Conservation (phyloP, 2,797 vertebrate genomes). For the Semotilus atromaculatus region DNA sequence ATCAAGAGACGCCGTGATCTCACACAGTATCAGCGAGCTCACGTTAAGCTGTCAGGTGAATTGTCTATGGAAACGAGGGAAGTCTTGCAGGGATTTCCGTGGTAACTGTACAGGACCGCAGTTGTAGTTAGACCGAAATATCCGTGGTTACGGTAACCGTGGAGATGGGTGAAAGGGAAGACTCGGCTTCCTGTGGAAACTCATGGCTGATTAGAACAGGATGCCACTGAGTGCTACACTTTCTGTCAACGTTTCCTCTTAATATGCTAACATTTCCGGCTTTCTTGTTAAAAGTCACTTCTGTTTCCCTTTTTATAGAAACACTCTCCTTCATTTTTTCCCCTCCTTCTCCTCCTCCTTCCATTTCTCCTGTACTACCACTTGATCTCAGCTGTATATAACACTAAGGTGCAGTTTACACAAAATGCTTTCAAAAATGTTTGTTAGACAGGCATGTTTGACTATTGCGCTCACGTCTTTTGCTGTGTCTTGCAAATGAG, state of each 20-base stretch:
- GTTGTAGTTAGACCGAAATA: constrained; percentile 53
- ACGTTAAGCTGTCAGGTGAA: constrained; percentile 32
- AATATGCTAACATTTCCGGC: constrained; percentile 50
- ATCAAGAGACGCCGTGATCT: neutral
- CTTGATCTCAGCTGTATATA: neutral
- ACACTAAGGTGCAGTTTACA: neutral
- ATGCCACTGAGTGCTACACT: constrained; percentile 53
- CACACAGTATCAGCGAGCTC: neutral
- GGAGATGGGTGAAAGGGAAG: constrained; percentile 57
- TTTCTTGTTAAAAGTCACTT: constrained; percentile 77
- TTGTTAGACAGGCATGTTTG: neutral
- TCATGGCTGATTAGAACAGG: constrained; percentile 53
- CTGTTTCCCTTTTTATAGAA: constrained; percentile 75
- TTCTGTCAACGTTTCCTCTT: constrained; percentile 44
- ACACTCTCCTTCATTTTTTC: constrained; percentile 32
- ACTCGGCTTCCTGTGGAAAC: constrained; percentile 55
- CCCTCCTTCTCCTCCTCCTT: constrained; percentile 50
- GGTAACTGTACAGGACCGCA: constrained; percentile 56
- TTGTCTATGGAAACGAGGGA: constrained; percentile 9
- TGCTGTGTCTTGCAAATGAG: neutral
- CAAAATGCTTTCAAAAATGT: neutral
- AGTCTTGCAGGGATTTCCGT: constrained; percentile 59
- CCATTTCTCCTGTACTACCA: constrained; percentile 61
- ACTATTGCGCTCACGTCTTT: neutral
- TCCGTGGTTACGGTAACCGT: constrained; percentile 62